Evolutionary conservation across 2,888 invertebrate genomes (phyloP), one percentile per base, ranked within the genome.

Genomic region (Leptinotarsa juncta): DNA sequence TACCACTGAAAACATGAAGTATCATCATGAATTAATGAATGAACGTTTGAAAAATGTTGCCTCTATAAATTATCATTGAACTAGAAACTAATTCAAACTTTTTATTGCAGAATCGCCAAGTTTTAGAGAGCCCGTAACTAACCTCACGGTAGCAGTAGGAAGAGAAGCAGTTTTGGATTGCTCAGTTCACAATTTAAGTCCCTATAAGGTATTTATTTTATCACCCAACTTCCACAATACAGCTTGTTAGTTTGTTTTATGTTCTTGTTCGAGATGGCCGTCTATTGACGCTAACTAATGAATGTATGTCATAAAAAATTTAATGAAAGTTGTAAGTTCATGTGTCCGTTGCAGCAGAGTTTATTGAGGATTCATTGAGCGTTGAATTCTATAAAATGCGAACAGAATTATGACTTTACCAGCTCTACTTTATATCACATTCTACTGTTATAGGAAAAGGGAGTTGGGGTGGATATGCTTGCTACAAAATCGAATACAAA

Each of bases 151-250:
- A 14, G 93, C 96, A 16, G 93, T 96, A 72, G 95, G 96, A 65
- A 91, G 96, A 76, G 96, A 96, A 88, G 96, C 95, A 7, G 91
- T 94, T 70, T 90, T 96, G 70, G 92, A 94, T 67, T 96, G 96
- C 86, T 89, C 93, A 69, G 96, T 96, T 12, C 94, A 96, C 87
- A 95, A 95, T 87, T 91, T 96, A 75, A 93, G 93, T 73, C 90
- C 92, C 20, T 96, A 93, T 86, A 96, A 96, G 93, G 96, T 96
- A 89, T 60, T 60, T 71, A 74, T 50, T 73, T 71, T 69, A 69
- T 69, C 18, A 16, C 55, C 57, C 23, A 20, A 32, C 57, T 42
- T 26, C 20, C 55, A 69, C 48, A 48, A 23, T 69, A 48, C 20
- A 20, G 49, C 49, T 57, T 55, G 57, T 57, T 57, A 69, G 69